A percentile compares a stretch with the other conserved stretches of the same genome.
phyloP scores from a whole-genome alignment of 2,113 vertebrate species.

The Heterochromis multidens region DNA sequence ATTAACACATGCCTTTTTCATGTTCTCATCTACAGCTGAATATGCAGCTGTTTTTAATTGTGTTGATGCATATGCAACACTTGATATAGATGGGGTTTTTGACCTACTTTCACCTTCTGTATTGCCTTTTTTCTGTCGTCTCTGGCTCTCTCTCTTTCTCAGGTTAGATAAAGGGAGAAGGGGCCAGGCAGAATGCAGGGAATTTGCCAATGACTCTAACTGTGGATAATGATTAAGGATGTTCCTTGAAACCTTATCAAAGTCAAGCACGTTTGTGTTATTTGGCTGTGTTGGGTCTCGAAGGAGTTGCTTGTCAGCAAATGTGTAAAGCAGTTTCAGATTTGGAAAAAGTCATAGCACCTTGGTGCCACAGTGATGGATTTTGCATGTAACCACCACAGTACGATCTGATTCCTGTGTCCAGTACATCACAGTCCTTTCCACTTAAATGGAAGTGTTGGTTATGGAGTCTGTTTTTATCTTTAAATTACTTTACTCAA shows the following conservation, averaged over 20 bases:
- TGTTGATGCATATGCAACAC: background rate
- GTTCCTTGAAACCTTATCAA: constrained; percentile 4
- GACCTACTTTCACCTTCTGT: constrained; percentile 32
- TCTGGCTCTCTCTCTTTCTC: background rate
- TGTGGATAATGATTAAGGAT: background rate
- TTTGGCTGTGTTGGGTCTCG: background rate
- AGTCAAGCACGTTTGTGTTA: background rate
- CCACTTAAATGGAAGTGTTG: background rate
- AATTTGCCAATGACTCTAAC: background rate
- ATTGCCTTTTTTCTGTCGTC: background rate
- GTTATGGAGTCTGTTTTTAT: background rate
- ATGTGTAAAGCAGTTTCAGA: background rate
- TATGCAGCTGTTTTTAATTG: constrained; percentile 11
- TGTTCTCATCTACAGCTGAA: background rate
- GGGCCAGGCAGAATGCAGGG: background rate
- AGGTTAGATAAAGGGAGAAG: background rate
- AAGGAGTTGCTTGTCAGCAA: background rate
- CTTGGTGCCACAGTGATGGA: too few species aligned
- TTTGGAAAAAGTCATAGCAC: background rate
- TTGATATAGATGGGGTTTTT: background rate
- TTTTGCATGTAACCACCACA: background rate
- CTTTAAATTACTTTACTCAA: background rate
- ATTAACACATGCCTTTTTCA: background rate
- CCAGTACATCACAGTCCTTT: background rate
- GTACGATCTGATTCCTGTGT: background rate